Conservation (phyloP, 2,113 vertebrate species). For the Ctenodactylus gundi region DNA sequence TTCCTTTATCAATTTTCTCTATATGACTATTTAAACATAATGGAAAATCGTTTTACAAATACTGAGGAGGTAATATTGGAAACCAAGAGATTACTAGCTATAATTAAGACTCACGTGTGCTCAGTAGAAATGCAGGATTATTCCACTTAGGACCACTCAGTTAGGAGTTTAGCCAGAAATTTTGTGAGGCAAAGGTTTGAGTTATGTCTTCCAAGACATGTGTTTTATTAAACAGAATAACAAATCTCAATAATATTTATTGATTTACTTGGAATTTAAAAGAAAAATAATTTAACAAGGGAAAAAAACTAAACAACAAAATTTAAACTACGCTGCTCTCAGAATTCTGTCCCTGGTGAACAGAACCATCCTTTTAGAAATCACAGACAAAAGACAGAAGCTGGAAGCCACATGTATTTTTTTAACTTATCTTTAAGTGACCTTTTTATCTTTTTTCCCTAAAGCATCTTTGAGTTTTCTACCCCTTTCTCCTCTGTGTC, state of each 20-base stretch:
- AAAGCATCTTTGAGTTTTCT: neutral
- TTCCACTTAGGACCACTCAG: neutral
- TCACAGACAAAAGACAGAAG: neutral
- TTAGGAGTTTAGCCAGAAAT: neutral
- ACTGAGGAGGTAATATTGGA: neutral
- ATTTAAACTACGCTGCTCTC: neutral
- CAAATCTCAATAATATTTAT: neutral
- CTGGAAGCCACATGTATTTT: neutral
- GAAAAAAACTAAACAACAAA: neutral
- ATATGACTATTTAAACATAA: neutral
- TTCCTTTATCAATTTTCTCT: neutral
- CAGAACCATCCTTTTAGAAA: neutral
- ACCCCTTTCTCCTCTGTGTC: neutral
- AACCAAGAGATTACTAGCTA: neutral
- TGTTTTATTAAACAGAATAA: conserved; percentile 18
- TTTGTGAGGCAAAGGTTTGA: neutral
- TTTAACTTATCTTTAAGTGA: neutral
- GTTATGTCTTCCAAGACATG: neutral
- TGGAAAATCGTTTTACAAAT: neutral
- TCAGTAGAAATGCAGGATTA: neutral
- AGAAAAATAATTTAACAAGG: neutral
- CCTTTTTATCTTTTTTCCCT: neutral
- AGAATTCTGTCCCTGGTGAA: neutral
- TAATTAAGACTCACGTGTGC: neutral
- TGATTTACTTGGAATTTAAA: neutral